These are phyloP conservation scores for Nasonia longicornis DNA, from an alignment of 1,140 invertebrate genomes.

Conservation along the genomic window DNA sequence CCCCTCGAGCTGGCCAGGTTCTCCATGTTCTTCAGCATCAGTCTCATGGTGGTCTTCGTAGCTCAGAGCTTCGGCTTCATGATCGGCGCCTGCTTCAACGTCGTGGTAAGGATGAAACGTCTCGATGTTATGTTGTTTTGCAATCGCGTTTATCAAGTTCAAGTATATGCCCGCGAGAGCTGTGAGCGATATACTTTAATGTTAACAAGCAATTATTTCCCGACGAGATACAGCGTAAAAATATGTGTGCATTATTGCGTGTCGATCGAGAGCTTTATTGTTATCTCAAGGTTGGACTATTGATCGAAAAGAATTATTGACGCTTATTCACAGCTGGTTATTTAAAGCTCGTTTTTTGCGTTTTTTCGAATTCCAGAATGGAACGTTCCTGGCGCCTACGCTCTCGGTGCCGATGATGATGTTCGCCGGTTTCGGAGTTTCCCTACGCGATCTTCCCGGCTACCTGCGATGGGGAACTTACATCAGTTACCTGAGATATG, in stretches of 20 bases:
- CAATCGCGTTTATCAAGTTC: too few species aligned
- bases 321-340: too few species aligned
- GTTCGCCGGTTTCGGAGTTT: slow-evolving; percentile 87
- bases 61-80: slow-evolving; percentile 90
- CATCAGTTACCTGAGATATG: slow-evolving; percentile 88
- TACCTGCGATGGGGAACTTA: slow-evolving; percentile 91
- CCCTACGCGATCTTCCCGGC: slow-evolving; percentile 78
- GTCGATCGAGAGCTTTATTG: not conserved
- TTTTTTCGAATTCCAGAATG: slow-evolving; percentile 72
- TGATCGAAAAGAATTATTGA: not conserved
- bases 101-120: slow-evolving; percentile 76
- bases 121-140: too few species aligned
- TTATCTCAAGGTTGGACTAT: not conserved
- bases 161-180: not conserved
- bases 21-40: slow-evolving; percentile 84
- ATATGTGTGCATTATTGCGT: too few species aligned
- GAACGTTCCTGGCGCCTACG: slow-evolving; percentile 84
- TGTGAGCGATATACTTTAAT: not conserved
- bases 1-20: slow-evolving; percentile 83
- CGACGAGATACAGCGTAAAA: not conserved
- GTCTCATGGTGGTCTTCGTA: slow-evolving; percentile 85
- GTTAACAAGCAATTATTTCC: slow-evolving; percentile 9
- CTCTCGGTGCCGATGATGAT: slow-evolving; percentile 88
- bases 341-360: too few species aligned
- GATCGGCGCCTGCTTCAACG: slow-evolving; percentile 86